These are phyloP conservation scores for Hylomyscus alleni DNA, from an alignment of 2,797 vertebrate species.

Conservation along the genomic window DNA sequence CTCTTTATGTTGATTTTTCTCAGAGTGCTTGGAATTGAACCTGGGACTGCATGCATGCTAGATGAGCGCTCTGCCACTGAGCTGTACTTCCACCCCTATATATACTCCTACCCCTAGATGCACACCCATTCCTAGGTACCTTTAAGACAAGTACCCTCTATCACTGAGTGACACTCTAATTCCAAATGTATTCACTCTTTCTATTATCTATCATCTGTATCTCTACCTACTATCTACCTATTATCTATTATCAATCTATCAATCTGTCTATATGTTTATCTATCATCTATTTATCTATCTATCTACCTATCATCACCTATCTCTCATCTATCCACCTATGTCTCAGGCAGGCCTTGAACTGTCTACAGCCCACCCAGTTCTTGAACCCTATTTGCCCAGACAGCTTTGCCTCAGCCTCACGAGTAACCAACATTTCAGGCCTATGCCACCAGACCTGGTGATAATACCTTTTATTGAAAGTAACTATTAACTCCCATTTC, in stretches of 20 bases:
- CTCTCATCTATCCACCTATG: background rate
- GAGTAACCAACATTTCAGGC: background rate
- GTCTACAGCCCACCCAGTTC: background rate
- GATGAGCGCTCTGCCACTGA: background rate
- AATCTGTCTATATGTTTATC: background rate
- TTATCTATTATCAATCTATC: background rate
- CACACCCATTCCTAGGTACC: background rate
- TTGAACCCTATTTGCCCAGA: background rate
- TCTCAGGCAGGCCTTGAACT: background rate
- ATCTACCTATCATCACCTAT: background rate
- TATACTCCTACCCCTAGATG: background rate
- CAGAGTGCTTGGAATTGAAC: background rate
- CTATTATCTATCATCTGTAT: background rate
- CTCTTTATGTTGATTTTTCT: conserved; percentile 24
- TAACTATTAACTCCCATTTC: conserved; percentile 71
- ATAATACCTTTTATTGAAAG: conserved; percentile 74
- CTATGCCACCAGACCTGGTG: conserved; percentile 56
- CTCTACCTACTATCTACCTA: background rate
- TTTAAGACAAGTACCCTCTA: background rate
- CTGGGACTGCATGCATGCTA: background rate
- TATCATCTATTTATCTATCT: background rate
- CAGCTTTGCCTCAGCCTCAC: background rate
- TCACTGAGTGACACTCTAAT: background rate
- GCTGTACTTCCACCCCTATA: too few species aligned
- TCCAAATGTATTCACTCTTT: background rate